phyloP scores from a whole-genome alignment of 2,797 vertebrate species.

The Arnoldichthys spilopterus region DNA sequence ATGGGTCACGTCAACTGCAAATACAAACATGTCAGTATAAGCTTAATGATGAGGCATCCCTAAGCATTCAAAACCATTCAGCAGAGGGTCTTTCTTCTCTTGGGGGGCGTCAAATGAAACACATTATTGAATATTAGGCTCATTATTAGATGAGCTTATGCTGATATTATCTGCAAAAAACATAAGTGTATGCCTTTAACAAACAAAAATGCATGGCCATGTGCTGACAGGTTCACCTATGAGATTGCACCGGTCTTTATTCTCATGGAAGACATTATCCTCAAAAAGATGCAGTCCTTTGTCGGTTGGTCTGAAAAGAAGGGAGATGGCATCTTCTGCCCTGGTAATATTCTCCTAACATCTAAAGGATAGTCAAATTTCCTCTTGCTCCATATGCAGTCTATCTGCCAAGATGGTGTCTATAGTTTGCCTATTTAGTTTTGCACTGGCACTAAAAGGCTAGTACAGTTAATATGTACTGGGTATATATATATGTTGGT shows the following conservation, averaged over 20 bases:
- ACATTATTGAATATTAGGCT: too few species aligned
- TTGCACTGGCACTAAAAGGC: not conserved
- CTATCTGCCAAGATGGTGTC: not conserved
- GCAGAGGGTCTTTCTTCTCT: too few species aligned
- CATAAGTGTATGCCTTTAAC: too few species aligned
- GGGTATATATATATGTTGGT: too few species aligned
- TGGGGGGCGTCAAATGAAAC: too few species aligned
- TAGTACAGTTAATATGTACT: not conserved
- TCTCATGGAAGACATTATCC: conserved; percentile 75
- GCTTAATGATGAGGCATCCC: not conserved
- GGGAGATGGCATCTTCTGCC: conserved; percentile 77
- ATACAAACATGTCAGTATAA: conserved; percentile 72
- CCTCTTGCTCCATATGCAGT: not conserved
- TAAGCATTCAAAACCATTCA: too few species aligned
- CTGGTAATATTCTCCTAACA: conserved; percentile 62
- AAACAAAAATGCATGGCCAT: not conserved
- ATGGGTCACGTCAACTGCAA: conserved; percentile 76
- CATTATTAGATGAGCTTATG: too few species aligned
- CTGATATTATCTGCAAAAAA: too few species aligned
- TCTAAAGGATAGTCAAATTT: not conserved
- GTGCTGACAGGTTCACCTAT: conserved; percentile 73
- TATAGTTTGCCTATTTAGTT: not conserved
- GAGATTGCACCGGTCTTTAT: conserved; percentile 78
- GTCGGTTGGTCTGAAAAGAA: conserved; percentile 71
- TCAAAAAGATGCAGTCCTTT: conserved; percentile 79